phyloP scores from a whole-genome alignment of 2,113 vertebrate species.

The Pteropus alecto region DNA sequence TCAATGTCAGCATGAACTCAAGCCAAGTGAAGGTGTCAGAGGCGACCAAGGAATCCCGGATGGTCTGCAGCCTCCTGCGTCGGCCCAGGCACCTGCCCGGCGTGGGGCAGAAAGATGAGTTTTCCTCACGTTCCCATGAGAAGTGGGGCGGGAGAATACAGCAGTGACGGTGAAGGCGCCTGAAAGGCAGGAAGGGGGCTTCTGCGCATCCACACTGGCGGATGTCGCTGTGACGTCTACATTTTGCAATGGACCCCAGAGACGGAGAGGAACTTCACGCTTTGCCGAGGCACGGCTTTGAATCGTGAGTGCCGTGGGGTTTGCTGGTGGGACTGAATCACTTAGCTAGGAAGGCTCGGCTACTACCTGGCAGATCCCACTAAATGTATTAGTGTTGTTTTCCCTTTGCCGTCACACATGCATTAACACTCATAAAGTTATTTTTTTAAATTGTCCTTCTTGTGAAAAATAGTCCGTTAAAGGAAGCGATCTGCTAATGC shows the following conservation, averaged over 20 bases:
- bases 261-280: not conserved
- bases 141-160: not conserved
- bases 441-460: slow-evolving; percentile 3
- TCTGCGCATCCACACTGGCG: not conserved
- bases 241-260: not conserved
- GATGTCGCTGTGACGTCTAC: not conserved
- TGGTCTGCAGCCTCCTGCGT: not conserved
- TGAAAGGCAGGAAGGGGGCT: not conserved
- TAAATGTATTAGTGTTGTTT: not conserved
- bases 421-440: not conserved
- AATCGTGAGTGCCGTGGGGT: not conserved
- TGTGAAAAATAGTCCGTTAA: not conserved
- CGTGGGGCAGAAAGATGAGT: not conserved
- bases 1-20: not conserved
- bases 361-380: not conserved
- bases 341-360: not conserved
- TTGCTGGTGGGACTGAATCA: not conserved
- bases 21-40: not conserved
- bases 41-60: not conserved
- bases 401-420: not conserved
- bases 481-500: slow-evolving; percentile 18
- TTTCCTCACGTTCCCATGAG: not conserved
- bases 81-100: not conserved
- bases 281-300: not conserved
- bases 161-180: not conserved